Percentiles rank a stretch among this genome's conserved stretches.
phyloP scores from a whole-genome alignment of 2,888 invertebrate genomes.

The Eremobia ochroleuca region DNA sequence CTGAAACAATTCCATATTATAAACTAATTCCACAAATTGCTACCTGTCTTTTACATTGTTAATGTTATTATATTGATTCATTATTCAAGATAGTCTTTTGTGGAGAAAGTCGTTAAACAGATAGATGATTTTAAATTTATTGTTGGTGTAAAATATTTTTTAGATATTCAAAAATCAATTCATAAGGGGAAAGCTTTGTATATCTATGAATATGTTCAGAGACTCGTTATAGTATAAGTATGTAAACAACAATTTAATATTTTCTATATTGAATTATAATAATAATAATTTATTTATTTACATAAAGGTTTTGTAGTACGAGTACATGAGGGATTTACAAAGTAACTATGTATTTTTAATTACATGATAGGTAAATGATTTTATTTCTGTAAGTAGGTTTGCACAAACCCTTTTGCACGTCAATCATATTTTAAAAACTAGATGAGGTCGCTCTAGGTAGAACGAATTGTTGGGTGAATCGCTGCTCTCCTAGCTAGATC shows the following conservation, averaged over 20 bases:
- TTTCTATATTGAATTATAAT: not conserved
- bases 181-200: slow-evolving; percentile 34
- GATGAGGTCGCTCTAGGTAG: not conserved
- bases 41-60: slow-evolving; percentile 55
- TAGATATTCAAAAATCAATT: slow-evolving; percentile 19
- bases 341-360: not conserved
- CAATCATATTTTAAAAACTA: too few relatives aligned
- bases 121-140: slow-evolving; percentile 17
- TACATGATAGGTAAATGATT: not conserved
- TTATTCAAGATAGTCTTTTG: slow-evolving; percentile 28
- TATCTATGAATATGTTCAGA: slow-evolving; percentile 14
- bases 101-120: slow-evolving; percentile 46
- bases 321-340: not conserved
- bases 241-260: too few relatives aligned
- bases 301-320: not conserved
- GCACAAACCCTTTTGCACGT: too few relatives aligned
- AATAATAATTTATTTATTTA: not conserved
- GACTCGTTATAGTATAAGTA: not conserved
- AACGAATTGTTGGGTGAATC: not conserved
- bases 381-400: too few relatives aligned
- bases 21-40: slow-evolving; percentile 59
- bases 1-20: slow-evolving; percentile 55
- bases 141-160: slow-evolving; percentile 27
- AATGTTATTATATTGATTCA: slow-evolving; percentile 24
- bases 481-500: not conserved